Evolutionary conservation across 1,140 invertebrate genomes (phyloP), one percentile per base, ranked within the genome.

Genomic region (Tenebrio molitor): DNA sequence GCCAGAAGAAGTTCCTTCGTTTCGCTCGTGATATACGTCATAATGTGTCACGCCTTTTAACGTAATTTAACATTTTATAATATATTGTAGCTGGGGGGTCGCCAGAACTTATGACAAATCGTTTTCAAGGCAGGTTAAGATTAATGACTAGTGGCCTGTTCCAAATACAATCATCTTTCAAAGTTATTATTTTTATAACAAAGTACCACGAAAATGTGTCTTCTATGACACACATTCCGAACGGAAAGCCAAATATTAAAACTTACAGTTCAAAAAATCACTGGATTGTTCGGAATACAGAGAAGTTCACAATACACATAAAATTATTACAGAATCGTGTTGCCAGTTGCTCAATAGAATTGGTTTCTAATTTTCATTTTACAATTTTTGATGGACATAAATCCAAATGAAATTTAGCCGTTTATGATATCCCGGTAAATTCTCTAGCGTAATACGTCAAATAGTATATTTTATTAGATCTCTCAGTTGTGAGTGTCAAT

Each of bases 111-210:
- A 17, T 58, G 50, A 58, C 50, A 58, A 58, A 58, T 58, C 50
- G 50, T 29, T 58, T 58, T 58, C 19, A 58, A 58, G n/a, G 50
- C 50, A 58, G 50, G 2, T 21, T 2, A 23, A 58, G 50, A 58
- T 58, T 58, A 29, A 58, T 58, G 50, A 58, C 50, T 29, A 21
- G 29, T 33, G 29, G 44, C 16, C 15, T 50, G 44, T 58, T 29
- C 50, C 21, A 58, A 58, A 58, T 58, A 58, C 50, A 58, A 58
- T 58, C 44, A 50, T 50, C 50, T 29, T 58, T 58, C 50, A 58
- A 58, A 58, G 21, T 58, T 58, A 58, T 58, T 58, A 58, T 58
- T 58, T 58, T 58, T 58, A 23, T 58, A 58, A 58, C 50, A 58
- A 58, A 58, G n/a, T 29, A 58, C 23, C 50, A 58, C 50, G 23